These are phyloP conservation scores for Sebastes oblongus DNA, from an alignment of 2,797 vertebrate species.

Conservation along the genomic window DNA sequence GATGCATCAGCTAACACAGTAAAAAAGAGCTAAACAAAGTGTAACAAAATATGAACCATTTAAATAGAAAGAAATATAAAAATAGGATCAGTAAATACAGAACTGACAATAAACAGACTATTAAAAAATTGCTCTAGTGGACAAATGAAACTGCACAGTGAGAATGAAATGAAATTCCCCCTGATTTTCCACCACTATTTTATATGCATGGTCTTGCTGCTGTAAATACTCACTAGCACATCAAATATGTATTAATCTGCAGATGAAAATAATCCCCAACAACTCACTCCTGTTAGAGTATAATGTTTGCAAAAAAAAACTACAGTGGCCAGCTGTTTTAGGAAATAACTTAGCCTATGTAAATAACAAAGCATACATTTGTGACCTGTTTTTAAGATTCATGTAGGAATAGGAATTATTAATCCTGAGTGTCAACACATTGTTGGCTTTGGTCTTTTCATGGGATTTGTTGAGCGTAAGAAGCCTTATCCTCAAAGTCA, in stretches of 20 bases:
- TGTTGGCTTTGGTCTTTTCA: not conserved
- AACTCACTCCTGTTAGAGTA: not conserved
- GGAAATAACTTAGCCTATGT: not conserved
- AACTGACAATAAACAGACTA: too few relatives aligned
- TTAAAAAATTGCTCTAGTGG: fast-evolving
- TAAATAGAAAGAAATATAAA: too few relatives aligned
- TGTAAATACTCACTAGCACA: not conserved
- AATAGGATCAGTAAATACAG: too few relatives aligned
- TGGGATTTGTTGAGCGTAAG: not conserved
- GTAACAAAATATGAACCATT: too few relatives aligned
- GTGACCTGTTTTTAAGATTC: not conserved
- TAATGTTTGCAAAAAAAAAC: not conserved
- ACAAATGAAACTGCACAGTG: too few relatives aligned
- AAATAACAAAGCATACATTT: not conserved
- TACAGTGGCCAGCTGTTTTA: not conserved
- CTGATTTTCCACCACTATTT: not conserved
- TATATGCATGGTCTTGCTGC: not conserved
- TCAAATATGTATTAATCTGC: not conserved
- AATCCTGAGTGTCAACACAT: not conserved
- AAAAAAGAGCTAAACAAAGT: too few relatives aligned
- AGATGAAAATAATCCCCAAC: not conserved
- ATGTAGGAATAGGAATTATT: not conserved
- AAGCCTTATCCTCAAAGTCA: not conserved
- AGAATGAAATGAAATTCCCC: too few relatives aligned
- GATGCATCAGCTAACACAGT: too few relatives aligned